phyloP scores from a whole-genome alignment of 2,113 vertebrate species.

The Mungos mungo region DNA sequence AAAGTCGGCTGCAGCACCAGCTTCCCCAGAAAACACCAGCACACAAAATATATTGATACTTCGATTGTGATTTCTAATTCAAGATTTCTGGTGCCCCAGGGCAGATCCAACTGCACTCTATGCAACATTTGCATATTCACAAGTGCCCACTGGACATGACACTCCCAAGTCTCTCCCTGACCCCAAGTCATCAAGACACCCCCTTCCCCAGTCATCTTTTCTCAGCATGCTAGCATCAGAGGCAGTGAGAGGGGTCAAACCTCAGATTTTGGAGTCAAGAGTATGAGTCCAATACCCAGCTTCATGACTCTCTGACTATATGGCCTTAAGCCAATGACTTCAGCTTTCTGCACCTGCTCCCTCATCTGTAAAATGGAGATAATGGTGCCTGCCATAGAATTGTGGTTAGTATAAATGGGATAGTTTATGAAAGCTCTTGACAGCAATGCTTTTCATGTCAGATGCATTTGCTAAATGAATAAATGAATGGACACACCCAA shows the following conservation, averaged over 20 bases:
- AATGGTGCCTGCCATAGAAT: not conserved
- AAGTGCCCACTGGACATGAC: not conserved
- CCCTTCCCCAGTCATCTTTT: rapidly evolving
- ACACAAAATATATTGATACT: not conserved
- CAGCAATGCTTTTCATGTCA: no score
- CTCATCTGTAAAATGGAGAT: not conserved
- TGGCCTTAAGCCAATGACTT: no score
- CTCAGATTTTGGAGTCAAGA: not conserved
- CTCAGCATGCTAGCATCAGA: not conserved
- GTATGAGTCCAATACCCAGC: not conserved
- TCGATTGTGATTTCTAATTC: not conserved
- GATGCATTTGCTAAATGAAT: not conserved
- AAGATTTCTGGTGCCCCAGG: not conserved
- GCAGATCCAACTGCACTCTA: not conserved
- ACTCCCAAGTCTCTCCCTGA: not conserved
- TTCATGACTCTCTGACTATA: not conserved
- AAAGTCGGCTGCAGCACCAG: not conserved
- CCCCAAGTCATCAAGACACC: no score
- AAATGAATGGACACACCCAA: not conserved
- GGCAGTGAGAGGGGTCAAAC: not conserved
- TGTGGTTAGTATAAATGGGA: not conserved
- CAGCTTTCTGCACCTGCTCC: not conserved
- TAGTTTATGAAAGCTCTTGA: not conserved
- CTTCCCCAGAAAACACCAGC: not conserved
- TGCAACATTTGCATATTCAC: not conserved